A percentile compares a stretch with the other conserved stretches of the same genome.
phyloP scores from a whole-genome alignment of 2,797 vertebrate genomes.

The Aldrovandia affinis region DNA sequence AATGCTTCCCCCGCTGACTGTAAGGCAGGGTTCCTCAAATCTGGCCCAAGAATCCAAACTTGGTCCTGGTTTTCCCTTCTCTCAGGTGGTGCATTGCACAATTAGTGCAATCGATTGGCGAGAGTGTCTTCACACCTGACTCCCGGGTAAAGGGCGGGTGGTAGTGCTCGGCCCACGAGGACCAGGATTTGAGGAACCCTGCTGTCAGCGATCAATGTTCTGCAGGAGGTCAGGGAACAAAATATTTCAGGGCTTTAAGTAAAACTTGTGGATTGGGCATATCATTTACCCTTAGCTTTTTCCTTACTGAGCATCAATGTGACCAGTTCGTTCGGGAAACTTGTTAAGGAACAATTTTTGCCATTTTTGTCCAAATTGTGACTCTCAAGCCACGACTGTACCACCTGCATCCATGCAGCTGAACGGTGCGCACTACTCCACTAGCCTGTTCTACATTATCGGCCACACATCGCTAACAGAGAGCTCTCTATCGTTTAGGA shows the following conservation, averaged over 20 bases:
- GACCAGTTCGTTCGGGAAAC: neutral
- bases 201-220: conserved; percentile 21
- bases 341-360: neutral
- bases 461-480: neutral
- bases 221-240: conserved; percentile 10
- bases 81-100: no score
- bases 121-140: no score
- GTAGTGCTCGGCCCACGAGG: no score
- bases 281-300: neutral
- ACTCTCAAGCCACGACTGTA: neutral
- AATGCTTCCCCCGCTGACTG: neutral
- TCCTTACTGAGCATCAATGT: conserved; percentile 7
- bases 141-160: no score
- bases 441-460: neutral
- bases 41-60: no score
- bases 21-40: no score
- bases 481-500: neutral
- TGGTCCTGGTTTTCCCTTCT: no score
- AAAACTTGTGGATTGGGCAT: conserved; percentile 1
- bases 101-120: no score
- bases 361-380: neutral
- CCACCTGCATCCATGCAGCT: neutral
- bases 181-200: no score
- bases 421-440: neutral
- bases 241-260: conserved; percentile 7